Conservation (phyloP, 2,113 vertebrate species). For the Maccullochella peelii region DNA sequence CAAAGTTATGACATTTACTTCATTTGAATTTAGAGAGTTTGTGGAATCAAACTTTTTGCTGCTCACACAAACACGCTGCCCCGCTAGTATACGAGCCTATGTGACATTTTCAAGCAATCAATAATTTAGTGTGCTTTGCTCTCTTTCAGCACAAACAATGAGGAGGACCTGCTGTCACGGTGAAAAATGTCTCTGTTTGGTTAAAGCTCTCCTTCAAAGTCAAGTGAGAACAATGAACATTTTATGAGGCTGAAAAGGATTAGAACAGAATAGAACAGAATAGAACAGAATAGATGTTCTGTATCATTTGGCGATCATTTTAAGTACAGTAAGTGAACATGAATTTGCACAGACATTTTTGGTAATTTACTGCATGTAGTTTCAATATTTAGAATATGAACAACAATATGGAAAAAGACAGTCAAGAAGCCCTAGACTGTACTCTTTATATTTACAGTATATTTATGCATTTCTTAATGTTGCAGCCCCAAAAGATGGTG, state of each 20-base stretch:
- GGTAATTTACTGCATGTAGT: background rate
- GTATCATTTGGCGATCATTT: background rate
- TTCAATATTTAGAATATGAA: too few species aligned
- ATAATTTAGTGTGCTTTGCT: constrained; percentile 18
- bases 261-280: background rate
- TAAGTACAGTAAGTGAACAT: background rate
- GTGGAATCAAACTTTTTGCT: background rate
- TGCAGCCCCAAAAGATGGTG: background rate
- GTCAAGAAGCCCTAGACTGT: background rate
- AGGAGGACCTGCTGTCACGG: constrained; percentile 20
- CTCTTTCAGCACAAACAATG: constrained; percentile 24
- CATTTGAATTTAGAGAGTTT: constrained; percentile 5
- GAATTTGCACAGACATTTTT: background rate
- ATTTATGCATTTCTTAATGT: background rate
- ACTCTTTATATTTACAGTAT: background rate
- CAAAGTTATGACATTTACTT: constrained; percentile 10
- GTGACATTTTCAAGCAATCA: constrained; percentile 28
- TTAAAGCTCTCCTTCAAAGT: constrained; percentile 4
- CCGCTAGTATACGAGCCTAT: background rate
- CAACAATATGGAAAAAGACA: background rate
- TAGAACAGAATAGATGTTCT: background rate
- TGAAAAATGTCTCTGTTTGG: background rate
- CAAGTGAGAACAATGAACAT: background rate
- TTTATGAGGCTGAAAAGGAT: background rate
- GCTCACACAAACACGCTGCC: background rate